Evolutionary conservation across 2,113 vertebrate genomes (phyloP).

Genomic region (Notarius quadriscutis): DNA sequence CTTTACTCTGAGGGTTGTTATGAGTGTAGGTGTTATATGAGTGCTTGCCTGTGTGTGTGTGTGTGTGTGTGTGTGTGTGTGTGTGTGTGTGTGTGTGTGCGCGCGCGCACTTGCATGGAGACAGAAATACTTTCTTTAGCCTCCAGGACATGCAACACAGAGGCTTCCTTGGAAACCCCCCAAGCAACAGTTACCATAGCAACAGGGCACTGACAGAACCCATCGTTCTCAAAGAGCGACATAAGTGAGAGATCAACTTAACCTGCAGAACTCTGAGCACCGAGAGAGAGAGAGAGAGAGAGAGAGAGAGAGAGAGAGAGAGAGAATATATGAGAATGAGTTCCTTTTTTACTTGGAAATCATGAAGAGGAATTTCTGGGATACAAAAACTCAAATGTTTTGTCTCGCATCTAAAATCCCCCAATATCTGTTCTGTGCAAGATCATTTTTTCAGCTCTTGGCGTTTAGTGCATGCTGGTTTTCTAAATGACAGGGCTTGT

Average conservation of each 20-base stretch:
- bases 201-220: slow-evolving; percentile 38
- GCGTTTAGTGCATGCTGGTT: neutral
- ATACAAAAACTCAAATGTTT: neutral
- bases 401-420: neutral
- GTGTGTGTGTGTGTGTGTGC: neutral
- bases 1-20: neutral
- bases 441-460: neutral
- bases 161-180: slow-evolving; percentile 30
- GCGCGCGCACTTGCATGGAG: neutral
- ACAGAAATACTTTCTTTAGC: neutral
- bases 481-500: neutral
- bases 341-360: neutral
- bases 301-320: slow-evolving; percentile 48
- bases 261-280: slow-evolving; percentile 12
- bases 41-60: neutral
- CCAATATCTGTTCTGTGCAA: neutral
- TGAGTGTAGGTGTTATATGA: neutral
- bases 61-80: no score
- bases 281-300: slow-evolving; percentile 43
- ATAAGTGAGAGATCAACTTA: slow-evolving; percentile 40
- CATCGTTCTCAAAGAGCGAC: slow-evolving; percentile 18
- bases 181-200: slow-evolving; percentile 56
- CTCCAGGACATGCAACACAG: slow-evolving; percentile 14
- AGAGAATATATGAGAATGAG: no score
- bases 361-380: neutral